These are phyloP conservation scores for Coleophora flavipennella DNA, from an alignment of 2,888 invertebrate species.

Conservation along the genomic window DNA sequence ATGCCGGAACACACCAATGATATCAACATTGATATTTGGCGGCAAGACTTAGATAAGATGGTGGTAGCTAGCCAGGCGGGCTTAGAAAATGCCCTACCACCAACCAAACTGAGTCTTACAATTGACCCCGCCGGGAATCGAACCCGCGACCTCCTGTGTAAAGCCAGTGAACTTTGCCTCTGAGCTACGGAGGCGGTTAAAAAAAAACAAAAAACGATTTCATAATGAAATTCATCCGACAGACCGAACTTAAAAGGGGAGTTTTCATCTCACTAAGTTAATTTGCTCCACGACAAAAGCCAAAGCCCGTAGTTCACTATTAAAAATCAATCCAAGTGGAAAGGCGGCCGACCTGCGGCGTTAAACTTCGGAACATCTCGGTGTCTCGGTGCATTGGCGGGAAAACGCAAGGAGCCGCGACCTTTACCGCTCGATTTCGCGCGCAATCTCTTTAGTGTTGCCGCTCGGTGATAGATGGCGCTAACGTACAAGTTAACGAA, in stretches of 20 bases:
- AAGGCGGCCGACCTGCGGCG: conserved; percentile 51
- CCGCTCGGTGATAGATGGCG: conserved; percentile 60
- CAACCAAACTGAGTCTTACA: too few species aligned
- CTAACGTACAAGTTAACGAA: conserved; percentile 12
- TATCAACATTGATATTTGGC: too few species aligned
- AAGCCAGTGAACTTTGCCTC: too few species aligned
- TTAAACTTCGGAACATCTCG: conserved; percentile 32
- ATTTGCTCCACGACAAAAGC: conserved; percentile 55
- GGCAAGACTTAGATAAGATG: too few species aligned
- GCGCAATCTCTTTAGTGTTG: conserved; percentile 68
- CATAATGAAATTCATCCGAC: conserved; percentile 22
- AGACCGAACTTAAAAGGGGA: conserved; percentile 35
- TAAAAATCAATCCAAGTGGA: conserved; percentile 67
- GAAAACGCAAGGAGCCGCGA: conserved; percentile 60
- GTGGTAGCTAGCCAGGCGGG: too few species aligned
- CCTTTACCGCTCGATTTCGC: conserved; percentile 69
- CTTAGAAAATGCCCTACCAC: too few species aligned
- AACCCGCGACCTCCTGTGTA: too few species aligned
- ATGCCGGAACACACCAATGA: too few species aligned
- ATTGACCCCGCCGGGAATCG: too few species aligned
- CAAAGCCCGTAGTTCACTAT: conserved; percentile 60
- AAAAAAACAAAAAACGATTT: too few species aligned
- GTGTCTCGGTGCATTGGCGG: conserved; percentile 58
- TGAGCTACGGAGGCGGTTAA: too few species aligned
- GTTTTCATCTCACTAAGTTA: conserved; percentile 52